Base-by-base conservation (phyloP, 2,888 invertebrate genomes). In the Vannuccia rotundouncinata region DNA sequence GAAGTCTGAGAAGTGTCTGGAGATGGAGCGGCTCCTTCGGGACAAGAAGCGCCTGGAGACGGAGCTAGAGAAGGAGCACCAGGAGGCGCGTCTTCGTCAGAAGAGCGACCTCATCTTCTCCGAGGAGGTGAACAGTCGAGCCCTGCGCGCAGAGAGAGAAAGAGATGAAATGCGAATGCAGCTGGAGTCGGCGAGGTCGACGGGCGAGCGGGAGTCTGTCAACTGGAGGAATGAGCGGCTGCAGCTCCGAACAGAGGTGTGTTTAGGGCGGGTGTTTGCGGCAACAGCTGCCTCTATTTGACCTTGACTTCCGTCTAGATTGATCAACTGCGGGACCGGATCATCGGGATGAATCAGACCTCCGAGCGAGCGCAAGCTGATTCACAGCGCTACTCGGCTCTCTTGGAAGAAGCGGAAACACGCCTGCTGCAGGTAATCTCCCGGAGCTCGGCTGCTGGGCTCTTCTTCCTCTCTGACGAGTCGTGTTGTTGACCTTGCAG, bases 161-260 rank as follows among this genome's bases (percentile, higher is more conserved):
- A 29, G 80, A 25, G 80, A 80, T 22, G 79, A 45, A 45, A 17
- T 27, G n/a, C 78, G 78, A n/a, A 17, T 80, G 28, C 80, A 79
- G 5, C 22, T 80, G 0, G 80, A 80, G 28, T 28, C 59, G 10
- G 22, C 30, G 45, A 5, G 1, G n/a, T 17, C n/a, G n/a, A 22
- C 25, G 22, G n/a, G 22, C 10, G 59, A 59, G 27, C 29, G 77
- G 27, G 77, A 77, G 27, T 22, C 25, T n/a, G n/a, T 77, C 22
- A 30, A n/a, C 31, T 77, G 77, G 77, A n/a, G 77, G 5, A 77
- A 59, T 59, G 77, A 77, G 17, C 77, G 77, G 0, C n/a, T 31
- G 1, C 77, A 77, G 10, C 31, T 77, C 59, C 45, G 29, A n/a
- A 75, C 0, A 1, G 75, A 75, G 29, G 29, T 75, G 25, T 45